A percentile compares a stretch with the other conserved stretches of the same genome.
Evolutionary conservation across 30 jellyfish, hydroid and myxozoan genomes (phyloP).

Genomic region (Aurelia aurita complex sp. Pacific): DNA sequence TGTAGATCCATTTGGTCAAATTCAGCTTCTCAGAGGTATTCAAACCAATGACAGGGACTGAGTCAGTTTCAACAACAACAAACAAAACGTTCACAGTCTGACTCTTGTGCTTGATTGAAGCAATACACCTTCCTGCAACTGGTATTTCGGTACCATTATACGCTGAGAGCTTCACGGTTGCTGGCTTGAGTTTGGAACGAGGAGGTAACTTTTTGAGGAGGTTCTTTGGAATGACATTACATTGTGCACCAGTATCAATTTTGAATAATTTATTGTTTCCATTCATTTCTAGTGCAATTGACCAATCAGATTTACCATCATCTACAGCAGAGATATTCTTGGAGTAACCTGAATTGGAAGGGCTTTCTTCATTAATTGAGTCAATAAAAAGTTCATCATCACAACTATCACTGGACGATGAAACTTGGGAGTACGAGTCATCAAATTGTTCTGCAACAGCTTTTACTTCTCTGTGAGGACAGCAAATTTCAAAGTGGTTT

Average conservation of each 20-base stretch:
- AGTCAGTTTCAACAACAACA: too few relatives aligned
- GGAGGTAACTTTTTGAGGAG: slow-evolving; percentile 29
- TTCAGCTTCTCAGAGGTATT: too few relatives aligned
- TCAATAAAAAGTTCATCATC: too few relatives aligned
- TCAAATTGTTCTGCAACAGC: slow-evolving; percentile 8
- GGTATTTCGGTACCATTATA: too few relatives aligned
- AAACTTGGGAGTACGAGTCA: neutral
- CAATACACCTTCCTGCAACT: too few relatives aligned
- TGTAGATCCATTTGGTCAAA: too few relatives aligned
- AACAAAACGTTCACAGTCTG: too few relatives aligned
- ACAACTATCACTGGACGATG: slow-evolving; percentile 26
- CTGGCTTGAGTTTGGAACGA: slow-evolving; percentile 45
- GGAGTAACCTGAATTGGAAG: too few relatives aligned
- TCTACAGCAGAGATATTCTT: too few relatives aligned
- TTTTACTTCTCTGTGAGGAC: slow-evolving; percentile 19
- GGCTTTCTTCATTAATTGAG: neutral
- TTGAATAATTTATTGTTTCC: slow-evolving; percentile 21
- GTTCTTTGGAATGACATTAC: neutral
- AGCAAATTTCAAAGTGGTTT: slow-evolving; percentile 15
- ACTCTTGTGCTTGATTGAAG: too few relatives aligned
- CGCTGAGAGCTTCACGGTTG: slow-evolving; percentile 41
- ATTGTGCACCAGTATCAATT: slow-evolving; percentile 63
- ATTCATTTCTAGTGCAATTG: slow-evolving; percentile 3
- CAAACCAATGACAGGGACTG: too few relatives aligned
- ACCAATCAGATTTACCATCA: slow-evolving; percentile 13